Evolutionary conservation across 2,888 invertebrate species (phyloP).

Genomic region (Ophion ventricosus): DNA sequence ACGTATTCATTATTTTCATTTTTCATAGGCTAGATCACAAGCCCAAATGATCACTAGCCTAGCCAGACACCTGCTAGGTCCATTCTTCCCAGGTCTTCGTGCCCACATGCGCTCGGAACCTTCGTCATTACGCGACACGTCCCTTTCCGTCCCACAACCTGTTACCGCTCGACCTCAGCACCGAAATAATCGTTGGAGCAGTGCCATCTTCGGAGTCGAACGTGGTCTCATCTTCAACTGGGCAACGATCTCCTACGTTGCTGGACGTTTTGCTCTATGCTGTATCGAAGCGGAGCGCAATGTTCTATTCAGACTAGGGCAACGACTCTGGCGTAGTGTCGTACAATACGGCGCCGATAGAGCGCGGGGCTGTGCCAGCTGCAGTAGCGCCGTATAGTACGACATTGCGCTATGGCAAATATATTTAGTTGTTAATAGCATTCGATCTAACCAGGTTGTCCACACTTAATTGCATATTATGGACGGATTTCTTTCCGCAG

Average conservation of each 20-base stretch:
- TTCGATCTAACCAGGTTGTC: not conserved
- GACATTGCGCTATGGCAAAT: not conserved
- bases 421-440: not conserved
- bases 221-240: slow-evolving; percentile 10
- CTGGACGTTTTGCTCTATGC: slow-evolving; percentile 5
- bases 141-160: slow-evolving; percentile 12
- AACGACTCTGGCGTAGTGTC: not conserved
- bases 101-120: not conserved
- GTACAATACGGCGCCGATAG: not conserved
- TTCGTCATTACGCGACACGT: not conserved
- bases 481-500: not conserved
- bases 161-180: slow-evolving; percentile 9
- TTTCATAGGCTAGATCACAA: not conserved
- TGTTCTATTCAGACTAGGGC: not conserved
- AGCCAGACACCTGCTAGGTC: not conserved
- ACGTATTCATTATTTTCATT: not conserved
- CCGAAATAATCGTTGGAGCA: slow-evolving; percentile 12
- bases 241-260: not conserved
- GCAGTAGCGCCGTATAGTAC: not conserved
- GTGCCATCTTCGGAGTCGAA: slow-evolving; percentile 15
- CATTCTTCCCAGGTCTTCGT: not conserved
- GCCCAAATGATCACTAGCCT: not conserved
- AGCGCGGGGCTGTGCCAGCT: not conserved
- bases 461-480: not conserved
- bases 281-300: not conserved